Base-by-base conservation (phyloP, 2,113 vertebrate genomes). In the Onychostoma macrolepis region DNA sequence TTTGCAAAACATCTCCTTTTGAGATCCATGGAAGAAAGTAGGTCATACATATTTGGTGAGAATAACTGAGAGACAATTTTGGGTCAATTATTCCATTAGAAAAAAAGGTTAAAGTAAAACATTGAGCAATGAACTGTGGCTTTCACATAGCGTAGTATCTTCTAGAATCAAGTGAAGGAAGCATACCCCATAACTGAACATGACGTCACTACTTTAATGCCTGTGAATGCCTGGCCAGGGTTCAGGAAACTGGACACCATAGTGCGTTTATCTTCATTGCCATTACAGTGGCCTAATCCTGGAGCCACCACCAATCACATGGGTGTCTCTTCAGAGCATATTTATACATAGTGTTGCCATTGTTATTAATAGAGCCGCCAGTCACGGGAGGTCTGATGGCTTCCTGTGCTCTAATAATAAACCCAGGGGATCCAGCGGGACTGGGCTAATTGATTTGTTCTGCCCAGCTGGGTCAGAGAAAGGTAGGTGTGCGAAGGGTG, bases 341-440 rank as follows among this genome's bases (percentile, higher is more conserved):
- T 77, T 41, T 75, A 82, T 77, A 36, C 33, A 75, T 67, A 80
- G 72, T 30, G 33, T 80, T 43, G 81, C 48, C 67, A 86, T 84
- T 85, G 86, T 86, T 88, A 90, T 88, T 88, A 88, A 90, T 90
- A 88, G 90, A 88, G 81, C 77, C 75, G 76, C 71, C 87, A 58
- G 63, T 43, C 81, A 79, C 56, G 43, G 6, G 58, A 77, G 58
- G 67, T 71, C 86, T 67, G 82, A 69, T 84, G 38, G 69, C 38
- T 89, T 89, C 74, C 86, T 86, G 33, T 71, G 71, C 77, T 76
- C 75, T 81, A 17, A 86, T 88, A 89, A 90, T 82, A 88, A 86
- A 80, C 69, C 50, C 41, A 79, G 38, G 48, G 26, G 80, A 30
- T 72, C 43, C 43, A 58, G 56, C 24, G 19, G 86, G 78, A 74